Evolutionary conservation across 1,140 invertebrate genomes (phyloP).

Genomic region (Sipha flava): DNA sequence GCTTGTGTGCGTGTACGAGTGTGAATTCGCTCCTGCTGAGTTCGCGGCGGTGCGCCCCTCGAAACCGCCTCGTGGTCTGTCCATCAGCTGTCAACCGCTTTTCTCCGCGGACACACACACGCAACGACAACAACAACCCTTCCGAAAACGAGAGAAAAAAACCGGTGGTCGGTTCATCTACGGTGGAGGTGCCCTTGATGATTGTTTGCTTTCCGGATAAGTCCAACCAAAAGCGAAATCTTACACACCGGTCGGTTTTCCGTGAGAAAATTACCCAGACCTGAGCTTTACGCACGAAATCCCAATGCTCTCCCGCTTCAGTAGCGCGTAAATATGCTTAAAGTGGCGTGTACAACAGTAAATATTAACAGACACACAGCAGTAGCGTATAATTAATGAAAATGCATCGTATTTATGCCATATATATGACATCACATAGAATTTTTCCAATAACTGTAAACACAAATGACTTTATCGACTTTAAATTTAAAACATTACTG

Average conservation of each 20-base stretch:
- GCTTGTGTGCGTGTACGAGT: no score
- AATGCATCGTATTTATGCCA: no score
- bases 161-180: background rate
- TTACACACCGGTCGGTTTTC: background rate
- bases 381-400: no score
- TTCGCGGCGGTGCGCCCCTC: background rate
- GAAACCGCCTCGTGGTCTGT: background rate
- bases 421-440: no score
- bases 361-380: no score
- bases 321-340: no score
- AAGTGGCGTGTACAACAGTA: no score
- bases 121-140: background rate
- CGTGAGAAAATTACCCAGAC: no score
- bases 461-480: no score
- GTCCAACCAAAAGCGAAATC: background rate
- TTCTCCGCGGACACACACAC: background rate
- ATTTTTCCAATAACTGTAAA: no score
- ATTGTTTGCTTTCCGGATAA: constrained; percentile 29
- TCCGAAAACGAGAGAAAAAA: background rate
- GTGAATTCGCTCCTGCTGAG: constrained; percentile 13
- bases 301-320: background rate
- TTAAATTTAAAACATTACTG: no score
- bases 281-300: background rate
- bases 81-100: constrained; percentile 10
- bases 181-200: no score